Evolutionary conservation across 2,113 vertebrate genomes (phyloP).

Genomic region (Crotalus horridus): DNA sequence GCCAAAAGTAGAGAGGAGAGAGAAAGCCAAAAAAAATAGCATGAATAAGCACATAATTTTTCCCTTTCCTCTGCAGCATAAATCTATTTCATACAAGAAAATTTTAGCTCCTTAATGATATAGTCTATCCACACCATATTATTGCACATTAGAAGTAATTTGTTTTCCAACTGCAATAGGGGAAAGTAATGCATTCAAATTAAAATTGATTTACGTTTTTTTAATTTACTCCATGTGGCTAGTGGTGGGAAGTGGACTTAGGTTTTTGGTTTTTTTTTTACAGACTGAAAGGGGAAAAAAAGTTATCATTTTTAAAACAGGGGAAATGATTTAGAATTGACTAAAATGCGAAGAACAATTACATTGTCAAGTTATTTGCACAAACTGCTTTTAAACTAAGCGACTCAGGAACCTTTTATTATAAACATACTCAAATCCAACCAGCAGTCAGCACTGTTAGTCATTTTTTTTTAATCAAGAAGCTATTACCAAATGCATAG

Average conservation of each 20-base stretch:
- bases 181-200: constrained; percentile 45
- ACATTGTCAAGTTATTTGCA: background rate
- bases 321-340: background rate
- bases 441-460: background rate
- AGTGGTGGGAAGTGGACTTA: background rate
- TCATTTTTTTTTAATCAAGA: background rate
- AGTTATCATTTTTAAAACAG: background rate
- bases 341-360: background rate
- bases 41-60: constrained; percentile 46
- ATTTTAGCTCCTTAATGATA: constrained; percentile 41
- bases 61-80: constrained; percentile 8
- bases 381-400: background rate
- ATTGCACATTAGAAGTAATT: constrained; percentile 47
- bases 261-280: constrained; percentile 4
- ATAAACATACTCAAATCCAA: background rate
- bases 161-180: constrained; percentile 39
- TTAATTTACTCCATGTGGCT: constrained; percentile 27
- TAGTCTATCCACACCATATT: constrained; percentile 27
- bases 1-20: too few relatives aligned
- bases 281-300: constrained; percentile 28
- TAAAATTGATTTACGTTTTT: constrained; percentile 48
- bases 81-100: constrained; percentile 46
- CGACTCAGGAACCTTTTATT: too few relatives aligned
- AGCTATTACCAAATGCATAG: background rate
- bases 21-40: too few relatives aligned